These are phyloP conservation scores for Magallana angulata DNA, from an alignment of 1,140 invertebrate genomes.

Conservation along the genomic window DNA sequence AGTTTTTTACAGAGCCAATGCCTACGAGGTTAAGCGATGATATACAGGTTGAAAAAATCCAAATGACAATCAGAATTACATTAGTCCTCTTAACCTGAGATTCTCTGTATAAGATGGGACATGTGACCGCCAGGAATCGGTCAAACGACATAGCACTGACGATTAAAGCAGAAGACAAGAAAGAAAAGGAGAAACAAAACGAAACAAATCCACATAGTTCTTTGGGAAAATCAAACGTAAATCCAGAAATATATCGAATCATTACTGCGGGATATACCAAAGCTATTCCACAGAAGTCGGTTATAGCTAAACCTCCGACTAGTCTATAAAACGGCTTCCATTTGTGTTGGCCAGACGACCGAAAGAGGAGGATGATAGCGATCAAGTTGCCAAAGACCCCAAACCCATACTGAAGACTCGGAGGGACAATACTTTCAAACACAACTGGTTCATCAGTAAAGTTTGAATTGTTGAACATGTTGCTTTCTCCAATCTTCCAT, in stretches of 20 bases:
- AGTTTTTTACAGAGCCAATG: constrained; percentile 69
- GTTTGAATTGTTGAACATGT: too few species aligned
- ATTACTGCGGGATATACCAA: constrained; percentile 69
- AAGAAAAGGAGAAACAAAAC: constrained; percentile 77
- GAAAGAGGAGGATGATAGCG: constrained; percentile 62
- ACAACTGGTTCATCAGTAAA: neutral
- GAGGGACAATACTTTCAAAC: constrained; percentile 11
- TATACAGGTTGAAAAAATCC: constrained; percentile 70
- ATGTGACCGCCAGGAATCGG: constrained; percentile 75
- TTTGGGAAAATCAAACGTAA: constrained; percentile 66
- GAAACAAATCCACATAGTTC: constrained; percentile 75
- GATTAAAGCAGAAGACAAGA: constrained; percentile 76
- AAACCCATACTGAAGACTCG: constrained; percentile 53
- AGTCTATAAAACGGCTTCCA: constrained; percentile 68
- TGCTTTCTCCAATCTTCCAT: too few species aligned
- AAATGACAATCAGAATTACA: constrained; percentile 66
- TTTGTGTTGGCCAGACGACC: constrained; percentile 61
- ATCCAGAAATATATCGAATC: constrained; percentile 64
- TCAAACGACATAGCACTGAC: constrained; percentile 79
- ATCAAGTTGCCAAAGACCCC: constrained; percentile 68
- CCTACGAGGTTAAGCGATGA: constrained; percentile 76
- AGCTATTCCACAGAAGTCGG: constrained; percentile 70
- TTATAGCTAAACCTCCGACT: constrained; percentile 67
- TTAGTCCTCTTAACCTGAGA: constrained; percentile 63
- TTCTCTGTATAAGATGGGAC: constrained; percentile 77